Percentiles rank a stretch among this genome's conserved stretches.
Evolutionary conservation across 2,888 invertebrate species (phyloP).

Genomic region (Drosophila seclusa): DNA sequence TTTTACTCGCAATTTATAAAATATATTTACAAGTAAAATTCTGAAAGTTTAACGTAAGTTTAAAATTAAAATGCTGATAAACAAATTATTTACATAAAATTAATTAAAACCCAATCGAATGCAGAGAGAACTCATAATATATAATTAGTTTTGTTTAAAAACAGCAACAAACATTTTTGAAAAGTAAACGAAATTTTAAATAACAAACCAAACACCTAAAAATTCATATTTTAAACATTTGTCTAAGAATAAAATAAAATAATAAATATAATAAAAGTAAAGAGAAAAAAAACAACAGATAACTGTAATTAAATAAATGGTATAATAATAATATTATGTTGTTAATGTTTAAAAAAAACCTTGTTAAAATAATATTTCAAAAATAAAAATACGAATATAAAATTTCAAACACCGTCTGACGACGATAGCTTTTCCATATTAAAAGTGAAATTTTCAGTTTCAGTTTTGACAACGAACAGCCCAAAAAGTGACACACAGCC

Average conservation of each 20-base stretch:
- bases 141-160: constrained; percentile 59
- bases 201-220: constrained; percentile 61
- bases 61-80: constrained; percentile 46
- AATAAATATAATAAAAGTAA: constrained; percentile 58
- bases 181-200: constrained; percentile 62
- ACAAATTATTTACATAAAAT: constrained; percentile 62
- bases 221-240: constrained; percentile 78
- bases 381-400: constrained; percentile 81
- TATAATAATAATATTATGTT: constrained; percentile 82
- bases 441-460: constrained; percentile 73
- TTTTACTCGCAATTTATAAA: constrained; percentile 74
- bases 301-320: constrained; percentile 66
- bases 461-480: constrained; percentile 43
- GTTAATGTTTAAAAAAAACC: constrained; percentile 85
- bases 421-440: constrained; percentile 39
- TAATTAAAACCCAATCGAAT: constrained; percentile 42
- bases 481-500: constrained; percentile 57
- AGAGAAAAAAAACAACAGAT: constrained; percentile 60
- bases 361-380: constrained; percentile 85
- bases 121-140: constrained; percentile 44
- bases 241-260: constrained; percentile 60
- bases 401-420: constrained; percentile 47
- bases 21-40: constrained; percentile 64
- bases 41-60: constrained; percentile 54
- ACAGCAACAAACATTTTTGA: constrained; percentile 33